Percentiles rank a stretch among this genome's conserved stretches.
Conservation (phyloP, 2,113 vertebrate genomes). For the Scomber scombrus region DNA sequence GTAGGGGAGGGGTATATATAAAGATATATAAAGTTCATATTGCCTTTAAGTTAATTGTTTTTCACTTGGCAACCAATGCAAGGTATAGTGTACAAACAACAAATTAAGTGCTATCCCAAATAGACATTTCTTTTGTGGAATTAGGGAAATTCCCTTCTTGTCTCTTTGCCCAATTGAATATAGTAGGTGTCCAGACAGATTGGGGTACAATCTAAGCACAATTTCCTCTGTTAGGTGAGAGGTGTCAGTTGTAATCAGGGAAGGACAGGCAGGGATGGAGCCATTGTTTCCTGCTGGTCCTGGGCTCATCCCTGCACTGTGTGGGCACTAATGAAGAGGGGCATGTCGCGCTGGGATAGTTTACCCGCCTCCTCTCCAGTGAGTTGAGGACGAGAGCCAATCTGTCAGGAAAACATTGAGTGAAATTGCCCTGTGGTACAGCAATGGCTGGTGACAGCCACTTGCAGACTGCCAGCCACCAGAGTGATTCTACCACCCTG, state of each 20-base stretch:
- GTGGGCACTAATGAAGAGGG: constrained; percentile 96
- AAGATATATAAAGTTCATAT: constrained; percentile 69
- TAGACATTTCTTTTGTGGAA: constrained; percentile 83
- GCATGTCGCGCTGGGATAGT: constrained; percentile 92
- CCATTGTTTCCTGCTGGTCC: constrained; percentile 83
- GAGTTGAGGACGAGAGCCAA: constrained; percentile 94
- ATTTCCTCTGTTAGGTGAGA: constrained; percentile 85
- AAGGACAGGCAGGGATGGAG: constrained; percentile 77
- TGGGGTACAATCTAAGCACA: constrained; percentile 79
- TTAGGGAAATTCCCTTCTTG: constrained; percentile 80
- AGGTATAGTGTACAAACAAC: constrained; percentile 69
- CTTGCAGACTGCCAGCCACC: constrained; percentile 87
- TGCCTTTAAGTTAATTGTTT: constrained; percentile 79
- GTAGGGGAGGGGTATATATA: background rate
- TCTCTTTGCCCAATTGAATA: constrained; percentile 72
- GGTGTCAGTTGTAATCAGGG: constrained; percentile 86
- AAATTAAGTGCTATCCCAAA: constrained; percentile 74
- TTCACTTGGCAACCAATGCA: constrained; percentile 70
- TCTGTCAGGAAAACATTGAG: constrained; percentile 96
- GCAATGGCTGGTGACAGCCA: constrained; percentile 93
- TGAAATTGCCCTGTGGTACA: constrained; percentile 95
- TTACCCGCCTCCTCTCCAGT: constrained; percentile 93
- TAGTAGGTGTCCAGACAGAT: constrained; percentile 69
- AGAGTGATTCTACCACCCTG: constrained; percentile 83
- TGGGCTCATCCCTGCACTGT: constrained; percentile 87